Base-by-base conservation (phyloP, 2,797 vertebrate species). In the Mareca penelope region DNA sequence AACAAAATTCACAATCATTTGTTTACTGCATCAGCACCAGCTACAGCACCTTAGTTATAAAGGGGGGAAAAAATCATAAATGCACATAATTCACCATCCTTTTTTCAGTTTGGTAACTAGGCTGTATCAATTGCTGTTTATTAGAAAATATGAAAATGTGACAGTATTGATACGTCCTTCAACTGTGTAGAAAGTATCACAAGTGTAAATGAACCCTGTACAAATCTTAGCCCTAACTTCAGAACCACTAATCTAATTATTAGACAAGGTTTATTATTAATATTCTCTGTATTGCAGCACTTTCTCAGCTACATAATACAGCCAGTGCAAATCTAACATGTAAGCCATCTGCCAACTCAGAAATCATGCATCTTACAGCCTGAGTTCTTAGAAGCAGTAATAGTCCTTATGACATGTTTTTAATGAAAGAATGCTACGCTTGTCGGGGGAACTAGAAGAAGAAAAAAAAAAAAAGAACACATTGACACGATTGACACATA, bases 341-440 rank as follows among this genome's bases (percentile, higher is more conserved):
- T 9, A 93, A 72, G 37, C 44, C 40, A 33, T 75, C 86, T 75
- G 53, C 53, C 84, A 90, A 26, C 48, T 64, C 33, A 87, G 75
- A 82, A 91, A 71, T 46, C 65, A 5, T 18, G 40, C 24, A 70
- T 50, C 64, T 77, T 70, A 53, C 39, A 83, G 72, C 42, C 33
- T 7, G 5, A 94, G 84, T 63, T 70, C 80, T 89, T 39, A 19
- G 72, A 93, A 96, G 69, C 46, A 15, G 57, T 44, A 69, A 52
- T 33, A 80, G 81, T 44, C 76, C 59, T 93, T 60, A 76, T 91
- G 90, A 95, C 93, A 94, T 72, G 29, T 48, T 94, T 87, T 83
- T 92, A 95, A 95, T 91, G 79, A 92, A 92, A 94, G 94, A 83
- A 95, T 56, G n/a, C 69, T 89, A 23, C 6, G 39, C 84, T 90